These are phyloP conservation scores for Trichogramma dendrolimi DNA, from an alignment of 2,888 invertebrate species.

Conservation along the genomic window DNA sequence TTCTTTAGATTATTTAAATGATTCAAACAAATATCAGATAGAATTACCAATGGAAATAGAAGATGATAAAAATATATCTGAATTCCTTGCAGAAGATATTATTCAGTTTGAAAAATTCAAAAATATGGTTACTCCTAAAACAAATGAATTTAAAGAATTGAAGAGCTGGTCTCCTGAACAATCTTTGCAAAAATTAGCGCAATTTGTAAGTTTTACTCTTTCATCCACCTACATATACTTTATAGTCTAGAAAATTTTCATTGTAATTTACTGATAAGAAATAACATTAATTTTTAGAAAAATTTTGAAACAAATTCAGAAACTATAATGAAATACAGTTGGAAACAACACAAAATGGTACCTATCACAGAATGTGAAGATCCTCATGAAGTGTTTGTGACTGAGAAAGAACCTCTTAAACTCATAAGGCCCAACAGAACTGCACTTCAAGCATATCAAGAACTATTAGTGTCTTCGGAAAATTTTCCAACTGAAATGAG, in stretches of 20 bases:
- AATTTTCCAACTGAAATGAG: conserved; percentile 5
- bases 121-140: neutral
- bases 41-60: conserved; percentile 8
- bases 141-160: neutral
- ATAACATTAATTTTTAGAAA: no score
- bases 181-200: no score
- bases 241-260: no score
- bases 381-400: no score
- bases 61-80: conserved; percentile 10
- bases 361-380: no score
- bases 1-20: conserved; percentile 8
- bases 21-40: conserved; percentile 16
- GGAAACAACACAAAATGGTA: conserved; percentile 18
- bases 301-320: no score
- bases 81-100: conserved; percentile 21
- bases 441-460: conserved; percentile 21
- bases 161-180: no score
- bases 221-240: no score
- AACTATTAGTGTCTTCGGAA: conserved; percentile 14
- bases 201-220: no score
- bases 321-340: conserved; percentile 8
- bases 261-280: no score
- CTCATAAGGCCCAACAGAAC: conserved; percentile 20
- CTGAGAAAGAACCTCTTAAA: no score
- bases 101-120: conserved; percentile 27